Conservation (phyloP, 1,140 invertebrate species). For the Cyclargus thomasi region DNA sequence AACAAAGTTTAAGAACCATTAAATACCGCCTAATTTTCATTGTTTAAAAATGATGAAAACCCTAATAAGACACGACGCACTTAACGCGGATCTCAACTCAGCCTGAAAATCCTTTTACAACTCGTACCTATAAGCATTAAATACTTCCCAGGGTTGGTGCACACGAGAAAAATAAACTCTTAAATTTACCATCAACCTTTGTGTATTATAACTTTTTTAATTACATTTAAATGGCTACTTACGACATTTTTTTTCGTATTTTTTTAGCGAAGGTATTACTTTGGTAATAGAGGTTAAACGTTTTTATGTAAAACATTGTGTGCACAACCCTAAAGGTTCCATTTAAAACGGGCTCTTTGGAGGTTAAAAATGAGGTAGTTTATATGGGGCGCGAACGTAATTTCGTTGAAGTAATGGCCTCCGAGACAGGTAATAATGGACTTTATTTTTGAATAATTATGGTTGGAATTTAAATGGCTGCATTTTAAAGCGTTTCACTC, state of each 20-base stretch:
- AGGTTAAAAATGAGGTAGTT: conserved; percentile 29
- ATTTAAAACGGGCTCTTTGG: conserved; percentile 13
- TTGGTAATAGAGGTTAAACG: no score
- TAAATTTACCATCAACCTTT: not conserved
- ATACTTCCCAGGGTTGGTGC: conserved; percentile 15
- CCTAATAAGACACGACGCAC: conserved; percentile 17
- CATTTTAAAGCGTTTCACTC: conserved; percentile 5
- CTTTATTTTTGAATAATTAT: conserved; percentile 14
- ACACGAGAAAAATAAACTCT: not conserved
- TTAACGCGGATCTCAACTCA: conserved; percentile 26
- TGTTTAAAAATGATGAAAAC: not conserved
- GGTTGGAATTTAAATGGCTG: conserved; percentile 10
- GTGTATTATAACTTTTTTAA: not conserved
- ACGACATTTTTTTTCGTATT: no score
- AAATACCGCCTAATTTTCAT: not conserved
- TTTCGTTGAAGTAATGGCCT: conserved; percentile 26
- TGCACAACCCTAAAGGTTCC: conserved; percentile 5
- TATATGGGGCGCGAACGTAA: conserved; percentile 25
- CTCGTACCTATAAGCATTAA: conserved; percentile 27
- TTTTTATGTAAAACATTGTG: not conserved
- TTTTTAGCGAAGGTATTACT: no score
- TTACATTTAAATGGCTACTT: no score
- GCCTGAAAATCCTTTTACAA: conserved; percentile 28
- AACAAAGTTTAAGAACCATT: no score
- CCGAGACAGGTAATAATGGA: conserved; percentile 15